Evolutionary conservation across 2,113 vertebrate species (phyloP).

Genomic region (Caranx melampygus): DNA sequence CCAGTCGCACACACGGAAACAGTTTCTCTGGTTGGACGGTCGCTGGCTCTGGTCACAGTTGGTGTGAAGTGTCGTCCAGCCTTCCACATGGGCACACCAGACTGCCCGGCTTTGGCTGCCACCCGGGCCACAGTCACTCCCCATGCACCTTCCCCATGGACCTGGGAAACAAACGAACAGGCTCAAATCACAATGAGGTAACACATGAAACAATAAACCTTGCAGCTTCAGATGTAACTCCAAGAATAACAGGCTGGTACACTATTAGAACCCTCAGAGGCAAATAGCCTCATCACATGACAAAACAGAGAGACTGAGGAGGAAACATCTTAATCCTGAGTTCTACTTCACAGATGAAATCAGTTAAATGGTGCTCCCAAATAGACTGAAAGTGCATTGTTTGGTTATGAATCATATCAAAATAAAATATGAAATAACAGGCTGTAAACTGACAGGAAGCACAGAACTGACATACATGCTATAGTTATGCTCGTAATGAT

Average conservation of each 20-base stretch:
- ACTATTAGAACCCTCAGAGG: background rate
- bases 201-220: background rate
- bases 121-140: conserved; percentile 94
- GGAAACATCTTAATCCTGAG: background rate
- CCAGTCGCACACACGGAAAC: conserved; percentile 97
- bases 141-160: conserved; percentile 98
- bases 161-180: conserved; percentile 83
- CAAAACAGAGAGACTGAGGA: background rate
- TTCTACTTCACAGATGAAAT: background rate
- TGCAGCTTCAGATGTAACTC: background rate
- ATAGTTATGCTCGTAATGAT: conserved; percentile 2
- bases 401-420: background rate
- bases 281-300: background rate
- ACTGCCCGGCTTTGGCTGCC: conserved; percentile 95
- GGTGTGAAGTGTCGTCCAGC: conserved; percentile 94
- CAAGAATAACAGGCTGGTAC: background rate
- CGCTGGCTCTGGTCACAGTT: conserved; percentile 91
- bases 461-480: conserved; percentile 1
- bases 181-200: conserved; percentile 12
- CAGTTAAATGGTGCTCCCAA: background rate
- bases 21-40: conserved; percentile 93
- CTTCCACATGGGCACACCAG: conserved; percentile 96
- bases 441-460: background rate
- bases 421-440: background rate
- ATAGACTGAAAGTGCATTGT: background rate